These are phyloP conservation scores for Orchesella flavescens DNA, from an alignment of 2,888 invertebrate genomes.

Conservation along the genomic window DNA sequence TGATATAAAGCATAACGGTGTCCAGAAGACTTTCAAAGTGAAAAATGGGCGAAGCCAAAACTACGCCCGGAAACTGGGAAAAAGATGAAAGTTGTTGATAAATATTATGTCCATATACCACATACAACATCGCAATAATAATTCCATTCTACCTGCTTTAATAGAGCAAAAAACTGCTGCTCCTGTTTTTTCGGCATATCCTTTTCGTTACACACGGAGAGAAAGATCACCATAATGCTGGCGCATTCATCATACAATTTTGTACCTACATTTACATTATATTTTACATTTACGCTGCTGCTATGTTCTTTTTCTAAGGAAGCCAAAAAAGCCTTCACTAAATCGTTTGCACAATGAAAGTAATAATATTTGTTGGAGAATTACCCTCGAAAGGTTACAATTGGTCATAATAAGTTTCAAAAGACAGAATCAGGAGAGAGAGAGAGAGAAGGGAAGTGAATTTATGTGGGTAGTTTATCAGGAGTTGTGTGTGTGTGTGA, in stretches of 20 bases:
- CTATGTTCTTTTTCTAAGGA: not conserved
- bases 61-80: slow-evolving; percentile 42
- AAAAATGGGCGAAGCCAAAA: slow-evolving; percentile 53
- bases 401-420: slow-evolving; percentile 47
- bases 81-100: slow-evolving; percentile 54
- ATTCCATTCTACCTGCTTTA: not conserved
- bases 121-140: too few relatives aligned
- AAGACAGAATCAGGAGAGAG: slow-evolving; percentile 17
- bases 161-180: not conserved
- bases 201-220: too few relatives aligned
- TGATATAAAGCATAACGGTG: too few relatives aligned
- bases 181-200: too few relatives aligned
- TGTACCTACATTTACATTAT: not conserved
- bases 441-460: slow-evolving; percentile 26
- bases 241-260: not conserved
- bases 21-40: slow-evolving; percentile 4
- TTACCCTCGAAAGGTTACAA: slow-evolving; percentile 44
- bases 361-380: slow-evolving; percentile 42
- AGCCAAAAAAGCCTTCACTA: not conserved
- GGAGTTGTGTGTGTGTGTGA: slow-evolving; percentile 19
- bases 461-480: slow-evolving; percentile 46
- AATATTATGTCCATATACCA: slow-evolving; percentile 3
- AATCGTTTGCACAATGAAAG: not conserved
- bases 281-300: too few relatives aligned
- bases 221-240: too few relatives aligned